Evolutionary conservation across 2,888 invertebrate genomes (phyloP).

Genomic region (Oxyscelio sp.): DNA sequence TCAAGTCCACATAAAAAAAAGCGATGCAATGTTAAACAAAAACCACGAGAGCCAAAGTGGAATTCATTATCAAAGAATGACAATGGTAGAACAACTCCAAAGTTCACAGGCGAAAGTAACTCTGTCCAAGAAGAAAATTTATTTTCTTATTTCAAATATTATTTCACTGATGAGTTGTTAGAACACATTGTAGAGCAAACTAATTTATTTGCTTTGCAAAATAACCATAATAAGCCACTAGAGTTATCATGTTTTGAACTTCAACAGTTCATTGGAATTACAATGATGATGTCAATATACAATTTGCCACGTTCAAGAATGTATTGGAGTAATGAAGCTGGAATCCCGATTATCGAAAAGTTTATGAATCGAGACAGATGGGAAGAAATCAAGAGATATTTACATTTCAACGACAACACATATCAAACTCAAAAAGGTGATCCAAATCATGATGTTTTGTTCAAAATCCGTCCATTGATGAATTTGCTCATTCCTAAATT

Average conservation of each 20-base stretch:
- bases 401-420: constrained; percentile 49
- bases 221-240: constrained; percentile 16
- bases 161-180: constrained; percentile 29
- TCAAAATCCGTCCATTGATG: constrained; percentile 33
- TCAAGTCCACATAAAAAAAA: constrained; percentile 23
- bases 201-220: constrained; percentile 33
- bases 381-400: constrained; percentile 17
- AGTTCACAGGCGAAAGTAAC: constrained; percentile 21
- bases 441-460: constrained; percentile 29
- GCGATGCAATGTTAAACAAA: constrained; percentile 26
- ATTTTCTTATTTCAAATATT: constrained; percentile 33
- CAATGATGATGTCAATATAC: constrained; percentile 33
- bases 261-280: constrained; percentile 48
- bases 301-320: constrained; percentile 25
- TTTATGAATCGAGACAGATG: constrained; percentile 15
- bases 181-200: constrained; percentile 35
- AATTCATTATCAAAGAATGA: constrained; percentile 33
- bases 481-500: constrained; percentile 35
- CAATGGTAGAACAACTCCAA: constrained; percentile 14
- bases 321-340: constrained; percentile 13
- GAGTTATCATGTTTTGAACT: constrained; percentile 43
- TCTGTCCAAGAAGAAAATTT: constrained; percentile 27
- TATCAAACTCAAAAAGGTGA: too few species aligned
- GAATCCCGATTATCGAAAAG: too few species aligned
- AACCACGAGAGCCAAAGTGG: constrained; percentile 37